A percentile compares a stretch with the other conserved stretches of the same genome.
Conservation (phyloP, 2,888 invertebrate genomes). For the Leptura quadrifasciata region DNA sequence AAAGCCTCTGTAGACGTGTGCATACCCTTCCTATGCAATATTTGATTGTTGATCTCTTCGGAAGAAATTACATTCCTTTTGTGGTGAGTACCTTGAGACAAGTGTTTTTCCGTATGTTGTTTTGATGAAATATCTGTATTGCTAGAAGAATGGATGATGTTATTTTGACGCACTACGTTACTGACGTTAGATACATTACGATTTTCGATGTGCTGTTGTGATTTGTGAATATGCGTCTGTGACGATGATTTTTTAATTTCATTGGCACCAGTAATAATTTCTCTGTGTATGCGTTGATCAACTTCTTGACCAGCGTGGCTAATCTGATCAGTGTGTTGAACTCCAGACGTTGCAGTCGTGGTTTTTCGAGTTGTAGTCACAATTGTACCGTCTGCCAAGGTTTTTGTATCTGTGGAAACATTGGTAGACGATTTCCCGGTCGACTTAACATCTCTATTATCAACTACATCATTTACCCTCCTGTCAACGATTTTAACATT, state of each 20-base stretch:
- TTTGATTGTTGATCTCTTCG: conserved; percentile 84
- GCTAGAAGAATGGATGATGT: conserved; percentile 56
- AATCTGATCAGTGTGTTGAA: conserved; percentile 54
- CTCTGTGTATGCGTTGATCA: conserved; percentile 36
- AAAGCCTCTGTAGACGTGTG: conserved; percentile 83
- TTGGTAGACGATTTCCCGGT: conserved; percentile 59
- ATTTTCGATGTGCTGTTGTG: conserved; percentile 52
- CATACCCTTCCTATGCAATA: conserved; percentile 85
- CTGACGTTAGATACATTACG: conserved; percentile 34
- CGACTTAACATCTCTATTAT: conserved; percentile 49
- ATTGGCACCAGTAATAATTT: conserved; percentile 55
- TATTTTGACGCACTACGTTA: conserved; percentile 52
- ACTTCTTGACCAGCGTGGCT: conserved; percentile 46
- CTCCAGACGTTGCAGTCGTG: conserved; percentile 68
- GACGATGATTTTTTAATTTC: conserved; percentile 70
- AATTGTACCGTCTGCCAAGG: conserved; percentile 75
- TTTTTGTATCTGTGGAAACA: conserved; percentile 71
- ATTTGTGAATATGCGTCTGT: conserved; percentile 66
- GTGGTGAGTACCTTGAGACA: conserved; percentile 74
- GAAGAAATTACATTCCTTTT: conserved; percentile 85
- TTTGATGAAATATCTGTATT: conserved; percentile 53
- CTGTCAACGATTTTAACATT: conserved; percentile 46
- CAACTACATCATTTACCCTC: conserved; percentile 45
- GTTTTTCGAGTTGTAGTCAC: conserved; percentile 75
- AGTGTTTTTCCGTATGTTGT: conserved; percentile 43